Conservation (phyloP, 2,113 vertebrate genomes). For the Osmerus mordax region DNA sequence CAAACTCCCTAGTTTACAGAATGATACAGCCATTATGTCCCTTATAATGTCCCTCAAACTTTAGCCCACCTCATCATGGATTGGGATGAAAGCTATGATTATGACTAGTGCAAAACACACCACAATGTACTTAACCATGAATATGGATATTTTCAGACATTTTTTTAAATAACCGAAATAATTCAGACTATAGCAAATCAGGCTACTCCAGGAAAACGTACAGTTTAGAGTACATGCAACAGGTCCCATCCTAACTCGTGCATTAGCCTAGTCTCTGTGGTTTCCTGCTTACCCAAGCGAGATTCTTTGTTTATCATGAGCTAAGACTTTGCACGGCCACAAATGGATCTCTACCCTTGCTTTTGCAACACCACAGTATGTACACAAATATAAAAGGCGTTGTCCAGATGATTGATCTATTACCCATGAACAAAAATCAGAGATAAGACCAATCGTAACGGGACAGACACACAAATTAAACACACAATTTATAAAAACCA, state of each 20-base stretch:
- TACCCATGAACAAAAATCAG: not conserved
- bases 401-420: not conserved
- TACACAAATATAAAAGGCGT: not conserved
- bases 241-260: slow-evolving; percentile 13
- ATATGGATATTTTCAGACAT: too few relatives aligned
- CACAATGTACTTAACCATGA: too few relatives aligned
- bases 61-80: too few relatives aligned
- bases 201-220: not conserved
- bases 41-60: too few relatives aligned
- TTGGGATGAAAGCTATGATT: too few relatives aligned
- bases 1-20: too few relatives aligned
- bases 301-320: slow-evolving; percentile 11
- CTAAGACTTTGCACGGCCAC: not conserved
- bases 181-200: too few relatives aligned
- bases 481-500: not conserved
- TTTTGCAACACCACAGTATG: not conserved
- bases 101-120: too few relatives aligned
- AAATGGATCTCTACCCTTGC: not conserved
- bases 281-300: not conserved
- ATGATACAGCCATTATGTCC: too few relatives aligned
- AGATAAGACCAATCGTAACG: slow-evolving; percentile 1
- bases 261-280: not conserved
- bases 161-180: too few relatives aligned
- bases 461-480: not conserved
- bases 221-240: not conserved